Conservation (phyloP, 2,888 invertebrate species). For the Netelia fuscicornis region DNA sequence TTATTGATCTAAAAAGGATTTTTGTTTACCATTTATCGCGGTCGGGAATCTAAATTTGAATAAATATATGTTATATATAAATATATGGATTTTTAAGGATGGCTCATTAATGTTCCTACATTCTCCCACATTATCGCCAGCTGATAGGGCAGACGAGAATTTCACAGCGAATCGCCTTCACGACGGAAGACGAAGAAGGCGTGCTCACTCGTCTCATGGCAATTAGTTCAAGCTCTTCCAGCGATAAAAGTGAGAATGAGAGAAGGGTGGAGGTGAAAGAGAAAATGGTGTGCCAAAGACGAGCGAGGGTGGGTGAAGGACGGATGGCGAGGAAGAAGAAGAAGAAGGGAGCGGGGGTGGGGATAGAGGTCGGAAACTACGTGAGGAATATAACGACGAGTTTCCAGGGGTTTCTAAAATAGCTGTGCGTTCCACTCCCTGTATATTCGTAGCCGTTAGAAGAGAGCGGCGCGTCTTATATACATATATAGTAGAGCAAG, state of each 20-base stretch:
- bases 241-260: constrained; percentile 67
- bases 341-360: constrained; percentile 22
- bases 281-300: not conserved
- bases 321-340: not conserved
- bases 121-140: constrained; percentile 53
- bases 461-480: constrained; percentile 15
- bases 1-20: not conserved
- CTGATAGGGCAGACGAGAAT: constrained; percentile 52
- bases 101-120: constrained; percentile 29
- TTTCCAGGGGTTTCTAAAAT: constrained; percentile 57
- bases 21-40: not conserved
- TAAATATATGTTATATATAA: not conserved
- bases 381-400: constrained; percentile 72
- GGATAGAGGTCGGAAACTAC: constrained; percentile 54
- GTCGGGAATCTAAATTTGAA: not conserved
- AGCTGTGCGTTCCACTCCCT: constrained; percentile 44
- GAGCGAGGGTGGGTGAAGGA: no score
- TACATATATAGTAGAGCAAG: not conserved
- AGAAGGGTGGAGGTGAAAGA: constrained; percentile 28
- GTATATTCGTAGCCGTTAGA: constrained; percentile 36
- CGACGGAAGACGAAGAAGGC: constrained; percentile 56
- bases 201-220: constrained; percentile 64
- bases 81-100: constrained; percentile 6
- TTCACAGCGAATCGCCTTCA: constrained; percentile 55
- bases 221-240: constrained; percentile 67